These are phyloP conservation scores for Penaeus vannamei DNA, from an alignment of 1,140 invertebrate genomes.

Conservation along the genomic window DNA sequence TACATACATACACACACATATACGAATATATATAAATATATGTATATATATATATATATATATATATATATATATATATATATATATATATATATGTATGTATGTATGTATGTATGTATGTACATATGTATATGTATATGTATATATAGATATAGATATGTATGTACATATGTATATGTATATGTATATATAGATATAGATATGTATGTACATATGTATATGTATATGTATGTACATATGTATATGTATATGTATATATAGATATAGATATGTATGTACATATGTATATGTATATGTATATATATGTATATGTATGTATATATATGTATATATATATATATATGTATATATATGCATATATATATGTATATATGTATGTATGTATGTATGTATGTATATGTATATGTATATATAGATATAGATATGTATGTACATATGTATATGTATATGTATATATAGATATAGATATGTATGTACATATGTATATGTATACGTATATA, in stretches of 20 bases:
- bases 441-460: no score
- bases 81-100: constrained; percentile 1
- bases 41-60: constrained; percentile 1
- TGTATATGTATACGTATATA: no score
- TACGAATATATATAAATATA: not conserved
- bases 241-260: no score
- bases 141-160: no score
- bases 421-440: no score
- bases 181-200: no score
- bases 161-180: constrained; percentile 16
- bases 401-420: no score
- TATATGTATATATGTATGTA: constrained; percentile 8
- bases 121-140: constrained; percentile 14
- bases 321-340: constrained; percentile 9
- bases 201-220: constrained; percentile 16
- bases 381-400: constrained; percentile 8
- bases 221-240: constrained; percentile 16
- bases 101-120: constrained; percentile 14
- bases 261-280: constrained; percentile 4
- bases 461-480: no score
- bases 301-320: constrained; percentile 16
- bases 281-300: constrained; percentile 7
- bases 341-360: constrained; percentile 8
- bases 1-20: no score
- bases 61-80: constrained; percentile 8